These are phyloP conservation scores for Podarcis muralis DNA, from an alignment of 2,113 vertebrate genomes.

Conservation along the genomic window DNA sequence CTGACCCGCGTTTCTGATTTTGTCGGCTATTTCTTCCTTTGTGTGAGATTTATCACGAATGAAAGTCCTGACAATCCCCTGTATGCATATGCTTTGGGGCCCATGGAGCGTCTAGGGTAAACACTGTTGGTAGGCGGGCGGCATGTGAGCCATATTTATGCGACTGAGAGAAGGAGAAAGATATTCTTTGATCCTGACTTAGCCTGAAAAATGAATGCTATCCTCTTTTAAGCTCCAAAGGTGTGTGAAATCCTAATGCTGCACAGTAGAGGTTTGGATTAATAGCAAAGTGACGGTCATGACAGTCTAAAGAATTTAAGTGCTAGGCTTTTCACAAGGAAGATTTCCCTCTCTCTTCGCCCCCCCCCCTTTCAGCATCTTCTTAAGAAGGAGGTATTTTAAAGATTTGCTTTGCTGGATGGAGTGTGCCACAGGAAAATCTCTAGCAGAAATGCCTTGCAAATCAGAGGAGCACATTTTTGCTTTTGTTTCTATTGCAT, in stretches of 20 bases:
- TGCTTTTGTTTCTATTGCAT: neutral
- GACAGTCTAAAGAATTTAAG: slow-evolving; percentile 10
- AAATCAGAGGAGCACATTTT: neutral
- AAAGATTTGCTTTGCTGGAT: neutral
- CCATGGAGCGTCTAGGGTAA: neutral
- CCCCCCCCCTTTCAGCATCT: neutral
- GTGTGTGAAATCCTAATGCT: slow-evolving; percentile 15
- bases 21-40: neutral
- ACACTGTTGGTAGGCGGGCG: neutral
- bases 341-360: neutral
- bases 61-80: neutral
- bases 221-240: slow-evolving; percentile 14
- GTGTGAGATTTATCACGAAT: neutral
- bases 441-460: neutral
- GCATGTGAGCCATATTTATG: neutral
- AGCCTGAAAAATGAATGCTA: neutral
- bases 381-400: neutral
- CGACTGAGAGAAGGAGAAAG: neutral
- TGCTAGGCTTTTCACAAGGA: neutral
- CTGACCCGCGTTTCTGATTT: neutral
- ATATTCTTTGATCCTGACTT: slow-evolving; percentile 18
- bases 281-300: slow-evolving; percentile 4
- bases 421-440: neutral
- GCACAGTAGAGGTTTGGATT: slow-evolving; percentile 4
- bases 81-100: neutral